A percentile compares a stretch with the other conserved stretches of the same genome.
These are phyloP conservation scores for Machaerirhynchus nigripectus DNA, from an alignment of 2,113 vertebrate species.

Conservation along the genomic window DNA sequence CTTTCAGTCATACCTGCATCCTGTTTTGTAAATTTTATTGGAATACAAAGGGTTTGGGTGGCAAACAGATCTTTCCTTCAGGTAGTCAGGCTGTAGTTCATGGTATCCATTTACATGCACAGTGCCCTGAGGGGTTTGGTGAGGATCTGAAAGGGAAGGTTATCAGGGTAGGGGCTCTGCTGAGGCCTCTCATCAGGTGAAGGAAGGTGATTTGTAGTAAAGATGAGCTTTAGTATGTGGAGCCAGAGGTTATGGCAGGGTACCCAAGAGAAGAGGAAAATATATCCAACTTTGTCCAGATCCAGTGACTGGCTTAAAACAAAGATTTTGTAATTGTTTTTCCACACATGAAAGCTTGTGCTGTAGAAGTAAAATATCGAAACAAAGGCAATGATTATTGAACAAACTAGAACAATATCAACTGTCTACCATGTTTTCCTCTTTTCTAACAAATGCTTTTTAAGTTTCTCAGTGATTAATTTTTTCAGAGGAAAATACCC, in stretches of 20 bases:
- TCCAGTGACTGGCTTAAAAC: not conserved
- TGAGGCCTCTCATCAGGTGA: not conserved
- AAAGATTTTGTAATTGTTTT: not conserved
- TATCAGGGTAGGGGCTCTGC: not conserved
- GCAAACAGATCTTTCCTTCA: not conserved
- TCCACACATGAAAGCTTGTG: not conserved
- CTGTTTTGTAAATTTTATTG: not conserved
- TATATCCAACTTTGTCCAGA: not conserved
- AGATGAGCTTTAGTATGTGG: not conserved
- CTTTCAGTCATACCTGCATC: not conserved
- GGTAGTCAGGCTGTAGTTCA: not conserved
- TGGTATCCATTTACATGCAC: rapidly evolving
- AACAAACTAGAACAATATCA: not conserved
- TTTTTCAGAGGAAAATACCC: not conserved
- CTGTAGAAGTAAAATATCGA: not conserved
- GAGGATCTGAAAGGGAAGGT: not conserved
- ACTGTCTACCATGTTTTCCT: not conserved
- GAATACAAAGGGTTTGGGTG: not conserved
- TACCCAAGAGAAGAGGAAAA: not conserved
- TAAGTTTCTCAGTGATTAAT: not conserved
- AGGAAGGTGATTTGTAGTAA: not conserved
- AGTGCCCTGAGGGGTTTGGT: not conserved
- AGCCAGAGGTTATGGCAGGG: not conserved
- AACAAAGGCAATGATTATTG: not conserved
- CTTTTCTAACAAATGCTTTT: not conserved